A percentile compares a stretch with the other conserved stretches of the same genome.
phyloP scores from a whole-genome alignment of 2,888 invertebrate species.

The Orchestes rusci region DNA sequence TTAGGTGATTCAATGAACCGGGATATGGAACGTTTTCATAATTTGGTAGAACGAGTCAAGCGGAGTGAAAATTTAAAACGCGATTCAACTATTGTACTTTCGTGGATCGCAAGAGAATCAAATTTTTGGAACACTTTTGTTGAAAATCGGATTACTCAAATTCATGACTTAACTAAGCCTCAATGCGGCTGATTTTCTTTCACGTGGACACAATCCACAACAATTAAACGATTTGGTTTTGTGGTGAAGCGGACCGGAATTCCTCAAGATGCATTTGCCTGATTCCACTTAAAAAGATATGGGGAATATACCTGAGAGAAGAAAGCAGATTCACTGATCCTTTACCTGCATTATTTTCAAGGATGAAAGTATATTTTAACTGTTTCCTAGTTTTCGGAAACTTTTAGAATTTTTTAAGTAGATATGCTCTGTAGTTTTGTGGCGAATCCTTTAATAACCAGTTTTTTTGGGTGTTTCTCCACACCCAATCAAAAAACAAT shows the following conservation, averaged over 20 bases:
- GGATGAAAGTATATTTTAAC: slow-evolving; percentile 3
- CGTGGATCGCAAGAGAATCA: too few relatives aligned
- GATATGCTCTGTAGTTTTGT: not conserved
- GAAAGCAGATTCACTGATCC: not conserved
- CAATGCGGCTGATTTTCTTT: slow-evolving; percentile 18
- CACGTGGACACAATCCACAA: slow-evolving; percentile 1
- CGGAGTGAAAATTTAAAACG: too few relatives aligned
- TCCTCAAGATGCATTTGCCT: not conserved
- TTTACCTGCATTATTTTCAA: not conserved
- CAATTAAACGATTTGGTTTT: not conserved
- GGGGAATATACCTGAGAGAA: not conserved
- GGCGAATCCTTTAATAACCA: too few relatives aligned
- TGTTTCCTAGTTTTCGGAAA: not conserved
- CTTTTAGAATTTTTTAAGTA: not conserved
- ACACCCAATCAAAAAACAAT: too few relatives aligned
- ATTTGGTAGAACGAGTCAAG: too few relatives aligned
- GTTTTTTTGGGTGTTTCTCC: too few relatives aligned
- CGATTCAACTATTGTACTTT: too few relatives aligned
- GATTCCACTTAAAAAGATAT: not conserved
- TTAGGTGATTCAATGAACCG: too few relatives aligned
- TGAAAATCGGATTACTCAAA: slow-evolving; percentile 9
- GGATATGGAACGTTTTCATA: too few relatives aligned
- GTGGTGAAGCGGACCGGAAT: slow-evolving; percentile 7
- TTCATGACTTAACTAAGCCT: slow-evolving; percentile 9
- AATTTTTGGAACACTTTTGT: too few relatives aligned